Percentiles rank a stretch among this genome's conserved stretches.
Conservation (phyloP, 2,113 vertebrate genomes). For the Condylura cristata region DNA sequence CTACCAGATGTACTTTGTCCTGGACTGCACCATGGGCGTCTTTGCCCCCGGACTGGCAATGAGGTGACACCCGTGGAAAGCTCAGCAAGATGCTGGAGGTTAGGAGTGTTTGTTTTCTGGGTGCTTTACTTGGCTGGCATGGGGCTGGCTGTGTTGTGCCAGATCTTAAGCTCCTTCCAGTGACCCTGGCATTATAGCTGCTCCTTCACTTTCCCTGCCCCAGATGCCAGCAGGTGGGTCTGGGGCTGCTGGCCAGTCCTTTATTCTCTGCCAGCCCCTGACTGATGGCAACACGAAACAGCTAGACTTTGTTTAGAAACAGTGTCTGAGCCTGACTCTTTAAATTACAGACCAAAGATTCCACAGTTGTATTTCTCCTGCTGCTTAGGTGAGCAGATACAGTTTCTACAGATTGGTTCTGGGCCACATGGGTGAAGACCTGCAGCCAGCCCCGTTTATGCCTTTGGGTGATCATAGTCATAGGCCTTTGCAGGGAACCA, state of each 20-base stretch:
- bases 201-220: accelerated
- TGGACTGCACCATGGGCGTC: neutral
- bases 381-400: neutral
- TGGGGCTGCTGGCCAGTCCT: neutral
- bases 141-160: neutral
- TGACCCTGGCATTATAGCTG: accelerated
- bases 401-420: slow-evolving; percentile 24
- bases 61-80: neutral
- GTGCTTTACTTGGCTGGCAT: neutral
- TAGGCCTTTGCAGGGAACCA: neutral
- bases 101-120: neutral
- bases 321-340: slow-evolving; percentile 17
- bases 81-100: neutral
- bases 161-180: neutral
- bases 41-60: neutral
- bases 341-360: neutral
- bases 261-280: neutral
- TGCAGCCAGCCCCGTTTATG: neutral
- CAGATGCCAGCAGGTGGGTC: neutral
- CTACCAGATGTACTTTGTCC: neutral
- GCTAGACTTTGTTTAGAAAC: slow-evolving; percentile 44
- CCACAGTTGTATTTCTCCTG: neutral
- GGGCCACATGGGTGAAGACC: neutral
- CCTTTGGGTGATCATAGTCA: neutral
- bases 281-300: neutral